Base-by-base conservation (phyloP, 2,888 invertebrate genomes). In the Orchesellides sinensis region DNA sequence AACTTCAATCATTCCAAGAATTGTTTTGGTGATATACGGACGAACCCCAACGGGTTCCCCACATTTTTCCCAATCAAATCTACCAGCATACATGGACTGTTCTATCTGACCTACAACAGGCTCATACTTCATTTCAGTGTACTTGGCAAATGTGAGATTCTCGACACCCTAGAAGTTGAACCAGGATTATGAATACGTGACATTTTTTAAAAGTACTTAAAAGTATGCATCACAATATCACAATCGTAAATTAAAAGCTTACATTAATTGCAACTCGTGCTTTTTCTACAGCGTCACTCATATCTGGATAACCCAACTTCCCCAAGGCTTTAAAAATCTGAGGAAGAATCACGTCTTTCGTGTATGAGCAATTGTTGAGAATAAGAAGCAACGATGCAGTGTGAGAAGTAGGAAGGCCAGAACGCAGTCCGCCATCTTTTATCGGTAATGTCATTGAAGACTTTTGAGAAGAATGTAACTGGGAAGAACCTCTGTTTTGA, bases 51-150 rank as follows among this genome's bases (percentile, higher is more conserved):
- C 93, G 0, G 95, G 94, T 65, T 93, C 92, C 66, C 93, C 92
- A 88, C 95, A 94, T 0, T 93, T 93, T 88, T 95, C 94, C 94
- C 97, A 96, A 89, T 95, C 95, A 89, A 97, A 96, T 79, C 94
- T 92, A 0, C 97, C 97, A 89, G 96, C 92, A 90, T 98, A 98
- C 97, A 98, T 98, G 84, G 96, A 96, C 5, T 96, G 96, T 90
- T 98, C 98, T 85, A 98, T 97, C 5, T 96, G 96, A n/a, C 97
- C 98, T 25, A 98, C 96, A 12, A 98, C 92, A 0, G 98, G 98
- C 91, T 98, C 97, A 56, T 96, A 95, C 89, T 97, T 97, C 89
- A 96, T 95, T 90, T 98, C 98, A 1, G 92, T 89, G 85, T 91
- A 92, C 14, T 89, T 89, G n/a, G 89, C 89, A 83, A 90, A 89